These are phyloP conservation scores for Euura lappo DNA, from an alignment of 1,140 invertebrate genomes.

Conservation along the genomic window DNA sequence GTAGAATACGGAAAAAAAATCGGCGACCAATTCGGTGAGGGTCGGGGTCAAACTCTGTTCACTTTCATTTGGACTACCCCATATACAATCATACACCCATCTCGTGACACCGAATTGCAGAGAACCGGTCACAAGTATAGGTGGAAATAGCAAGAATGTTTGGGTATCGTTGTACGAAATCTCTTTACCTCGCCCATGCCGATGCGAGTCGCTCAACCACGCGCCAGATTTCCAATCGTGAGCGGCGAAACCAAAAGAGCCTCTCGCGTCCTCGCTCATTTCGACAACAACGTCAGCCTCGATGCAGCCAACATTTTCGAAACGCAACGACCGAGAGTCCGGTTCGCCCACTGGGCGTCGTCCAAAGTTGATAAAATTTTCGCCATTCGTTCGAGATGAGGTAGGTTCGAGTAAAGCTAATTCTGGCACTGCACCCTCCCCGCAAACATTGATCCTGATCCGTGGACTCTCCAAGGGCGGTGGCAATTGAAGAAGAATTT, in stretches of 20 bases:
- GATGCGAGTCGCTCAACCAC: no score
- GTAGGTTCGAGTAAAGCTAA: constrained; percentile 38
- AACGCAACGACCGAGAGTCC: constrained; percentile 20
- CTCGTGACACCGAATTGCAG: no score
- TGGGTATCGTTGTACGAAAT: no score
- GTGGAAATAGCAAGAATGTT: no score
- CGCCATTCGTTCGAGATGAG: constrained; percentile 10
- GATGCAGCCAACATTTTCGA: constrained; percentile 42
- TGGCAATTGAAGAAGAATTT: constrained; percentile 33
- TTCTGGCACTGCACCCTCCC: constrained; percentile 47
- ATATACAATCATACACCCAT: no score
- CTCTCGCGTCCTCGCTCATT: constrained; percentile 29
- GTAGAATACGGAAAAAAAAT: no score
- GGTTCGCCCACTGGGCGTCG: constrained; percentile 33
- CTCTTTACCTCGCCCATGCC: not conserved
- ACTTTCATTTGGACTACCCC: no score
- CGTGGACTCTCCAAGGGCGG: constrained; percentile 25
- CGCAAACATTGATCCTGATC: constrained; percentile 36
- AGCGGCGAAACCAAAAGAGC: not conserved
- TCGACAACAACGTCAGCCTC: constrained; percentile 36
- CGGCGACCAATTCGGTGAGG: no score
- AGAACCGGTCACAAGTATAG: no score
- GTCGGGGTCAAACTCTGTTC: no score
- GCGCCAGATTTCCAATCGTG: no score
- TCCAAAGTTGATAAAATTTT: constrained; percentile 32